These are phyloP conservation scores for Propsilocerus akamusi DNA, from an alignment of 1,140 invertebrate genomes.

Conservation along the genomic window DNA sequence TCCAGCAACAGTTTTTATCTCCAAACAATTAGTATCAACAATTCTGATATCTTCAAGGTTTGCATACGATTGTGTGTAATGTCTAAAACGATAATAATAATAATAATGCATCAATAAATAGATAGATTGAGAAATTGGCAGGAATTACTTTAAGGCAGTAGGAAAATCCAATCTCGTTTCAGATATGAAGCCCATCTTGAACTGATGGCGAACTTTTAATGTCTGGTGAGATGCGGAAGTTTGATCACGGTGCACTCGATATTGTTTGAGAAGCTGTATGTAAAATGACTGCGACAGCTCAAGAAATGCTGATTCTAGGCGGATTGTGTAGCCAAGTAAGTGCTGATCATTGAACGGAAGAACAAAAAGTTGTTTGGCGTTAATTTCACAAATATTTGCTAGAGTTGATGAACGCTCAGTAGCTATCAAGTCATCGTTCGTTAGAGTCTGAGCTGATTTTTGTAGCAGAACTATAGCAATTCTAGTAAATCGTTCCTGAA, in stretches of 20 bases:
- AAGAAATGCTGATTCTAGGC: slow-evolving; percentile 82
- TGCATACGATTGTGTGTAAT: slow-evolving; percentile 85
- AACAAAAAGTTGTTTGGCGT: slow-evolving; percentile 81
- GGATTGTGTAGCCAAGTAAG: slow-evolving; percentile 30
- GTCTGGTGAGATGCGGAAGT: slow-evolving; percentile 80
- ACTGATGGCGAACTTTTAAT: slow-evolving; percentile 87
- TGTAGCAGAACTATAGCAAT: slow-evolving; percentile 82
- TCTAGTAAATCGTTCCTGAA: slow-evolving; percentile 58
- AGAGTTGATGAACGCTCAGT: slow-evolving; percentile 75
- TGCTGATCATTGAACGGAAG: slow-evolving; percentile 71
- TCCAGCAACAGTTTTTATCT: slow-evolving; percentile 87
- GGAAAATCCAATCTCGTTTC: slow-evolving; percentile 81
- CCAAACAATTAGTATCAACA: slow-evolving; percentile 76
- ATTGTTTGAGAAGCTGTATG: slow-evolving; percentile 64
- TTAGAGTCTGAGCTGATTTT: slow-evolving; percentile 52
- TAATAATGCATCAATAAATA: slow-evolving; percentile 5
- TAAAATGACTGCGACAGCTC: slow-evolving; percentile 88
- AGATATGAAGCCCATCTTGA: slow-evolving; percentile 93
- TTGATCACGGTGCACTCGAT: slow-evolving; percentile 78
- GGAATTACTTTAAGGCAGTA: slow-evolving; percentile 77
- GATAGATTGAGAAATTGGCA: slow-evolving; percentile 12
- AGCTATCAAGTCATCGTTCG: slow-evolving; percentile 68
- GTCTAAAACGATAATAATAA: slow-evolving; percentile 32
- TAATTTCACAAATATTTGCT: slow-evolving; percentile 78
- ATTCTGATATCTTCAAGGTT: slow-evolving; percentile 73